Base-by-base conservation (phyloP, 2,888 invertebrate species). In the Trachelus stipa region DNA sequence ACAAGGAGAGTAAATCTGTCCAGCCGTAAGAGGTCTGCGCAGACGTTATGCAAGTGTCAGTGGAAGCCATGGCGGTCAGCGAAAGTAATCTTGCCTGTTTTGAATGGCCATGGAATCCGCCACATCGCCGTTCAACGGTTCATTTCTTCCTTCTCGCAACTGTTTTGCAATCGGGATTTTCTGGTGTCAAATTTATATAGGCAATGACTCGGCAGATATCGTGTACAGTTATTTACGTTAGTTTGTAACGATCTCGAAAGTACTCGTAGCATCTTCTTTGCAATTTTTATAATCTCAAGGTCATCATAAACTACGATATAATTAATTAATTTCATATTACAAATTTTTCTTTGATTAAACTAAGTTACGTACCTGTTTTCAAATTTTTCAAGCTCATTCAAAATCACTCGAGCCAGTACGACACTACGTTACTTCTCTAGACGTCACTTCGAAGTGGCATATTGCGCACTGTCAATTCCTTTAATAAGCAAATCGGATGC, bases 21-120 rank as follows among this genome's bases (percentile, higher is more conserved):
- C 23, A 23, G 71, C 75, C 76, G 80, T 75, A 79, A 82, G 76
- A 76, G 80, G 79, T 68, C 82, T 80, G 81, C 80, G 79, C 78
- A 79, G 68, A 40, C 74, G 56, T 83, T 83, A 84, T 81, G 82
- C 79, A 82, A 83, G 78, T 78, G 77, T 79, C 76, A 77, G 76
- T 79, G 80, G 80, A 78, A 78, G 74, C 75, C 75, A 73, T 81
- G 83, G 81, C 84, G 87, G 85, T 88, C 87, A 87, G 89, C 88
- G 89, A 89, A 89, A 89, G 89, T 84, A 86, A 87, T 87, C 85
- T 82, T 83, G 79, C 81, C 78, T 79, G 79, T 80, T 81, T 77
- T 74, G 79, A 81, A 80, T 74, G 79, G 23, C 31, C 74, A 74
- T 69, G 73, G 77, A 81, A 79, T 73, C 80, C 76, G 79, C 34